phyloP scores from a whole-genome alignment of 2,113 vertebrate genomes.

The Thamnophis sirtalis region DNA sequence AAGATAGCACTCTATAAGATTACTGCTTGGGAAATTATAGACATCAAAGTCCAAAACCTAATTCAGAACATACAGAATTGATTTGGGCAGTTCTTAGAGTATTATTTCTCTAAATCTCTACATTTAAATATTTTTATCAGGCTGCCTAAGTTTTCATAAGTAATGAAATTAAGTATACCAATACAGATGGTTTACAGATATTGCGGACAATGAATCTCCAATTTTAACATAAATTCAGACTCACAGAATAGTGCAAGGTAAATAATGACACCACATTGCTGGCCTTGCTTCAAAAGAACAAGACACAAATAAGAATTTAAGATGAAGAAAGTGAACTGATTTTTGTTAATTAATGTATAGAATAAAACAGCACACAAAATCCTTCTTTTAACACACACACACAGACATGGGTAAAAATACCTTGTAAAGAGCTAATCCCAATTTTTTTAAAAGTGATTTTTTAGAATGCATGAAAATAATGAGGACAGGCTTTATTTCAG shows the following conservation, averaged over 20 bases:
- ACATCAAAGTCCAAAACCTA: background rate
- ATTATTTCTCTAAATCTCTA: background rate
- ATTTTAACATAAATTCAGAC: constrained; percentile 10
- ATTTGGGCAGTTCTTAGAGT: background rate
- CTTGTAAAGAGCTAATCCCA: constrained; percentile 32
- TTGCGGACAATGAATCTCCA: background rate
- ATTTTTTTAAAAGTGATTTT: constrained; percentile 5
- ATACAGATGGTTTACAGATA: background rate
- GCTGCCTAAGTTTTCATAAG: background rate
- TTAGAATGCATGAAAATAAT: background rate
- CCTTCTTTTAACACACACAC: constrained; percentile 44
- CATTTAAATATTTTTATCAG: background rate
- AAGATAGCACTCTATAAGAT: background rate
- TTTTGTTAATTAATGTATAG: constrained; percentile 58
- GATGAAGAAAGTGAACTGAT: constrained; percentile 49
- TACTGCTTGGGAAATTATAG: background rate
- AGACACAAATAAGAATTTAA: constrained; percentile 52
- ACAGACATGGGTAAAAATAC: constrained; percentile 67
- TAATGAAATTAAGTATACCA: background rate
- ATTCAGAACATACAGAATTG: background rate
- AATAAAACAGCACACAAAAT: constrained; percentile 56
- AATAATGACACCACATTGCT: constrained; percentile 58
- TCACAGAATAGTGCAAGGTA: background rate
- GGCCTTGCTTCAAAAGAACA: constrained; percentile 67
- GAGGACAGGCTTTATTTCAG: background rate